Evolutionary conservation across 2,888 invertebrate species (phyloP).

Genomic region (Drosophila basisetae): DNA sequence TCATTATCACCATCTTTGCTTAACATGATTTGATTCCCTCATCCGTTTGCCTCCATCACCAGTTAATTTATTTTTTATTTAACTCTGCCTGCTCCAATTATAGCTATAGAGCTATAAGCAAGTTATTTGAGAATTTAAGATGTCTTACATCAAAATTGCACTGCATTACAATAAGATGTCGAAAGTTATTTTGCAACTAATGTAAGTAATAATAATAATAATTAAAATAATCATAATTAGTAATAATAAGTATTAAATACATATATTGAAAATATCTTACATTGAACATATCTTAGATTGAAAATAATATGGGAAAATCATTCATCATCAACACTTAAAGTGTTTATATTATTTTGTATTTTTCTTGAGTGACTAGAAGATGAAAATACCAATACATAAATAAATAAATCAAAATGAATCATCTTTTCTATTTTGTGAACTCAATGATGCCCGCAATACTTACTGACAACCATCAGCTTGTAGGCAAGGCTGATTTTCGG

Average conservation of each 20-base stretch:
- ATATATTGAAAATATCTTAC: too few relatives aligned
- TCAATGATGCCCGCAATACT: slow-evolving; percentile 83
- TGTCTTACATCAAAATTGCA: neutral
- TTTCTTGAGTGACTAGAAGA: neutral
- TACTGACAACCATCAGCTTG: slow-evolving; percentile 90
- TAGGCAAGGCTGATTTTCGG: slow-evolving; percentile 92
- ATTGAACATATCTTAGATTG: neutral
- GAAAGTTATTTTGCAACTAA: neutral
- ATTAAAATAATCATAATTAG: neutral
- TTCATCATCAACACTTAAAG: neutral
- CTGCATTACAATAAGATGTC: neutral
- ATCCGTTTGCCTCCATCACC: neutral
- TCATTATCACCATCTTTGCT: slow-evolving; percentile 24
- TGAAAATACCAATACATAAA: neutral
- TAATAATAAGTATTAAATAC: too few relatives aligned
- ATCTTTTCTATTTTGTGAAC: neutral
- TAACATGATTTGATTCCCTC: slow-evolving; percentile 9
- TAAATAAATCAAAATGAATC: neutral
- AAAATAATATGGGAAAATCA: neutral
- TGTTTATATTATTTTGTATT: neutral
- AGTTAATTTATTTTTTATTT: neutral
- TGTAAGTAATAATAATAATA: neutral
- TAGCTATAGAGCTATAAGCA: neutral
- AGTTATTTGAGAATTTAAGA: neutral
- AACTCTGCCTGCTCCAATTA: neutral